Evolutionary conservation across 2,888 invertebrate species (phyloP), one percentile per base, ranked within the genome.

Genomic region (Scaptomyza reducta): DNA sequence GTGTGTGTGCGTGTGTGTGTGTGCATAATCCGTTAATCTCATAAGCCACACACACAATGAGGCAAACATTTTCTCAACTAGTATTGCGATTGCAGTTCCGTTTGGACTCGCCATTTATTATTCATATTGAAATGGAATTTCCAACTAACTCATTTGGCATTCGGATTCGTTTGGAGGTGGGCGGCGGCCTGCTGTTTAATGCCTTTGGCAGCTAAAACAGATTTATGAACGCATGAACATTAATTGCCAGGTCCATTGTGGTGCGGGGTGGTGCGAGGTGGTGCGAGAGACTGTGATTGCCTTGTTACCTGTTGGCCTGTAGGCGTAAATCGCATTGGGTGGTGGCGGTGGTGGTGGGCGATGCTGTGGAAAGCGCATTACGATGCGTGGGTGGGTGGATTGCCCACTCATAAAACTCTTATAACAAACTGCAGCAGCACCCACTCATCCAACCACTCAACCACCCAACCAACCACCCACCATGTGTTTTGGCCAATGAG

Each of bases 291-390:
- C 27, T 53, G 46, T 42, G 45, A 46, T 42, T 53, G 44, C 50
- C 53, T 40, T 45, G 25, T 70, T 67, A 74, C 77, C 74, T 76
- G 77, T 67, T 67, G 56, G 56, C 50, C 33, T 38, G 7, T 38
- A 14, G 55, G 54, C 13, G 18, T 31, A 46, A 29, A 29, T 7
- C 38, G n/a, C 14, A 38, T 38, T 38, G 38, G 9, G 38, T 13
- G n/a, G n/a, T n/a, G n/a, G n/a, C n/a, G n/a, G n/a, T n/a, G n/a
- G n/a, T n/a, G n/a, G n/a, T n/a, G 41, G 27, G 25, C 18, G 54
- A 46, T 18, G 46, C 58, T 33, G 74, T 81, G 74, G 65, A 63
- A 82, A 79, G 76, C 70, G 77, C 83, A 80, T 80, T 80, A 86
- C 65, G 63, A 38, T 38, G 38, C n/a, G 13, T n/a, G 35, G 35